Conservation (phyloP, 2,888 invertebrate genomes). For the Zygaena filipendulae region DNA sequence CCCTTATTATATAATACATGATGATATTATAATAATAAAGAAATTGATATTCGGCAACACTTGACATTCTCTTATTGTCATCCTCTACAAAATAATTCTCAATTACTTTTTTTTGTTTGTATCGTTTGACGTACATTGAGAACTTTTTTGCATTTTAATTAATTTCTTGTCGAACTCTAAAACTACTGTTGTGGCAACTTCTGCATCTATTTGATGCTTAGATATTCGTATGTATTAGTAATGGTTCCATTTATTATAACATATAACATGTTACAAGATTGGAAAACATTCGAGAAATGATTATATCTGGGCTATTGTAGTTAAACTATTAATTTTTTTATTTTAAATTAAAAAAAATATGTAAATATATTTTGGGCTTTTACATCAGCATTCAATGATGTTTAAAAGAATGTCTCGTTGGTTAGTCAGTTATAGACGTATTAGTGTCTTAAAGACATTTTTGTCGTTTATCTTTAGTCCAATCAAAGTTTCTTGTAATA, state of each 20-base stretch:
- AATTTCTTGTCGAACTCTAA: conserved; percentile 39
- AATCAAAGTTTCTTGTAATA: too few relatives aligned
- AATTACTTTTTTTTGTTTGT: too few relatives aligned
- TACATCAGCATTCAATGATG: conserved; percentile 43
- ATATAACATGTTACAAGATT: too few relatives aligned
- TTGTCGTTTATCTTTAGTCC: too few relatives aligned
- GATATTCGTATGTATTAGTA: too few relatives aligned
- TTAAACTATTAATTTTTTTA: conserved; percentile 25
- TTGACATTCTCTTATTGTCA: conserved; percentile 51
- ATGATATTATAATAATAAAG: conserved; percentile 57
- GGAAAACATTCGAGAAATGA: too few relatives aligned
- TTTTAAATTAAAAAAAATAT: conserved; percentile 43
- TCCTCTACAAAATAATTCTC: too few relatives aligned
- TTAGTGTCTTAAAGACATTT: conserved; percentile 29
- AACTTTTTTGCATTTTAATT: conserved; percentile 28
- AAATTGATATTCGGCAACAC: conserved; percentile 66
- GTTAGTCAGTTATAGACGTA: too few relatives aligned
- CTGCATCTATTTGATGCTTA: too few relatives aligned
- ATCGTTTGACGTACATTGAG: too few relatives aligned
- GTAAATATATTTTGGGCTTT: conserved; percentile 48
- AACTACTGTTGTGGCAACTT: conserved; percentile 58
- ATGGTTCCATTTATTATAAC: too few relatives aligned
- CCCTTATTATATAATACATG: conserved; percentile 57
- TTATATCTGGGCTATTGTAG: conserved; percentile 60
- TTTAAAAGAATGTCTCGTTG: conserved; percentile 56